These are phyloP conservation scores for Autographa gamma DNA, from an alignment of 2,888 invertebrate genomes.

Conservation along the genomic window DNA sequence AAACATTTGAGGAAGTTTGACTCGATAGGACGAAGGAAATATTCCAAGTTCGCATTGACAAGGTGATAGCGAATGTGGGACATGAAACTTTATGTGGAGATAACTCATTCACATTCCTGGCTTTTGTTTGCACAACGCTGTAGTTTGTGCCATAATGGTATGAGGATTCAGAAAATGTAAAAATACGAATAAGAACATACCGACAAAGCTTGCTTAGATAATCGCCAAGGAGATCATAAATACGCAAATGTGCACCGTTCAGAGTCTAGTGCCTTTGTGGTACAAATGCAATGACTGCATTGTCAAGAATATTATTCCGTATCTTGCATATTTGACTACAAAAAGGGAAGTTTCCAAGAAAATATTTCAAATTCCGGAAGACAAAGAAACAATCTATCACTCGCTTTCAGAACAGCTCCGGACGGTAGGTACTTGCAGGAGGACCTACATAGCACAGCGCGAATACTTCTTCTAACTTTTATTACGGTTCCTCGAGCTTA, in stretches of 20 bases:
- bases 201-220: slow-evolving; percentile 39
- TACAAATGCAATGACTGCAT: slow-evolving; percentile 24
- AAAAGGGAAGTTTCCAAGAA: slow-evolving; percentile 53
- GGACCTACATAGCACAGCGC: slow-evolving; percentile 51
- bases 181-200: slow-evolving; percentile 40
- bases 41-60: slow-evolving; percentile 62
- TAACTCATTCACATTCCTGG: slow-evolving; percentile 63
- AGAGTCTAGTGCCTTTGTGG: slow-evolving; percentile 17
- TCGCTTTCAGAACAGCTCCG: slow-evolving; percentile 63
- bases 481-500: slow-evolving; percentile 71
- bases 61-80: slow-evolving; percentile 56
- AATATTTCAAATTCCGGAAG: slow-evolving; percentile 62
- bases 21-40: slow-evolving; percentile 60
- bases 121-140: slow-evolving; percentile 60
- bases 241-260: slow-evolving; percentile 26
- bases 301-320: slow-evolving; percentile 19
- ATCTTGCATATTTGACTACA: slow-evolving; percentile 18
- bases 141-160: slow-evolving; percentile 53
- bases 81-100: slow-evolving; percentile 60
- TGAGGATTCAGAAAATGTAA: slow-evolving; percentile 42
- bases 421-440: slow-evolving; percentile 36
- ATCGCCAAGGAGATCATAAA: slow-evolving; percentile 23
- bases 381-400: slow-evolving; percentile 65
- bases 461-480: slow-evolving; percentile 73
- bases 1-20: slow-evolving; percentile 58